Evolutionary conservation across 53 echinoderm and acorn worm genomes (phyloP).

Genomic region (Patiria pectinifera): DNA sequence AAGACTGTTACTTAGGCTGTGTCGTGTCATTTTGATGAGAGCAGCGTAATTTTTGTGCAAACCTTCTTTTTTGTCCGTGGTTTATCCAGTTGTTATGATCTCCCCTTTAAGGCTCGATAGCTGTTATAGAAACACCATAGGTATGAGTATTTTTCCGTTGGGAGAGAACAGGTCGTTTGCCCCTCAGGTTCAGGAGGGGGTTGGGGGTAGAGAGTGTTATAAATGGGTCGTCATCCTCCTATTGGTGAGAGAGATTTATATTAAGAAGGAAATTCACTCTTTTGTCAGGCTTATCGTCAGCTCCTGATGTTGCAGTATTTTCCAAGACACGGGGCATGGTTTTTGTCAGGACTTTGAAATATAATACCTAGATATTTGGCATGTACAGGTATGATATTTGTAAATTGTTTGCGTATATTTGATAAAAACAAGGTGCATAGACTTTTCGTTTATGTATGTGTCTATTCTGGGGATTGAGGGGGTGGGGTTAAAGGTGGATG

Average conservation of each 20-base stretch:
- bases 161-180: not conserved
- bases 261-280: slow-evolving; percentile 58
- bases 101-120: no score
- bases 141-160: not conserved
- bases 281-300: slow-evolving; percentile 40
- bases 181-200: not conserved
- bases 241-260: slow-evolving; percentile 51
- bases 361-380: not conserved
- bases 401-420: not conserved
- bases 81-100: no score
- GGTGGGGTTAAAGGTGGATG: no score
- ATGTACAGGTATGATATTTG: not conserved
- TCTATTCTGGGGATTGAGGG: no score
- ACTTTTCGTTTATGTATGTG: no score
- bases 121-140: no score
- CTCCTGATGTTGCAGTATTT: slow-evolving; percentile 8
- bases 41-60: no score
- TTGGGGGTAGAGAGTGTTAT: not conserved
- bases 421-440: no score
- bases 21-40: no score
- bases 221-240: slow-evolving; percentile 30
- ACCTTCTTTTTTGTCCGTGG: no score
- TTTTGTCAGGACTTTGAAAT: not conserved
- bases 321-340: not conserved
- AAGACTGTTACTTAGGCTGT: no score